A percentile compares a stretch with the other conserved stretches of the same genome.
These are phyloP conservation scores for Stenodera caucasica DNA, from an alignment of 2,888 invertebrate species.

Conservation along the genomic window DNA sequence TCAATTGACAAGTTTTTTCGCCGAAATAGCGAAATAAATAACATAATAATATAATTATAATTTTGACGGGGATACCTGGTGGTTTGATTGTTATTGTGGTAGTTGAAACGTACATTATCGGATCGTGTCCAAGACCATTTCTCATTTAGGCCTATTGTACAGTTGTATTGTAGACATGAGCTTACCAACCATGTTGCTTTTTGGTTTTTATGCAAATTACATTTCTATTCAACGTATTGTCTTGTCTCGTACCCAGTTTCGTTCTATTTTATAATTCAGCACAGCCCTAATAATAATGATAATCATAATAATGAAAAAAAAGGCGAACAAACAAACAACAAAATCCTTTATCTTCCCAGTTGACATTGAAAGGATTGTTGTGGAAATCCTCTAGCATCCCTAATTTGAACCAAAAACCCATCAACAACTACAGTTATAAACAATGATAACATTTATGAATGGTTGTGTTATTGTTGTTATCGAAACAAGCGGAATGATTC, in stretches of 20 bases:
- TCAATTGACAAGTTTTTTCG: too few relatives aligned
- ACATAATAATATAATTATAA: too few relatives aligned
- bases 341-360: background rate
- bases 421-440: background rate
- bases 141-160: constrained; percentile 23
- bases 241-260: constrained; percentile 15
- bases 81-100: constrained; percentile 31
- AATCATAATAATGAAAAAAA: too few relatives aligned
- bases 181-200: constrained; percentile 19
- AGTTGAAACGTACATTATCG: constrained; percentile 31
- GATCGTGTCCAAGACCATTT: constrained; percentile 19
- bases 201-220: constrained; percentile 23
- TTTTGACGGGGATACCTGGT: constrained; percentile 18
- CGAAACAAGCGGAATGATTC: constrained; percentile 25
- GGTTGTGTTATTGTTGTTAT: constrained; percentile 27
- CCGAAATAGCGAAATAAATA: too few relatives aligned
- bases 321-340: too few relatives aligned
- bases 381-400: background rate
- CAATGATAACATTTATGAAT: constrained; percentile 28
- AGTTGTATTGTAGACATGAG: background rate
- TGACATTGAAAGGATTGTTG: background rate
- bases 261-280: background rate
- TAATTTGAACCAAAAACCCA: background rate
- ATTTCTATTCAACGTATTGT: constrained; percentile 11
- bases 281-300: too few relatives aligned